Percentiles rank a stretch among this genome's conserved stretches.
Conservation (phyloP, 2,113 vertebrate genomes). For the Engraulis encrasicolus region DNA sequence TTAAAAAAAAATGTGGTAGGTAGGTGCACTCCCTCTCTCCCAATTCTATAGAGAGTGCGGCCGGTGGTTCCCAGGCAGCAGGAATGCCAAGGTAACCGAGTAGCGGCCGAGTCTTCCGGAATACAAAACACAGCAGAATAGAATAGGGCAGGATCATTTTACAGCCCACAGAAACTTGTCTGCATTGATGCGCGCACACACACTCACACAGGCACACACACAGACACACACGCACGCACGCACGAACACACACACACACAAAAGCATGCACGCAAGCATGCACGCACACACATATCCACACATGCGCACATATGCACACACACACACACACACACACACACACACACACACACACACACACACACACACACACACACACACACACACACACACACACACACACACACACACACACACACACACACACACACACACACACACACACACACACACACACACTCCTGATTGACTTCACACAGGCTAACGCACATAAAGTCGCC, state of each 20-base stretch:
- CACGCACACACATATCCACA: constrained; percentile 19
- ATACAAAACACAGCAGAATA: constrained; percentile 49
- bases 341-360: constrained; percentile 39
- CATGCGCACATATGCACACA: too few species aligned
- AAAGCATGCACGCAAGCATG: constrained; percentile 29
- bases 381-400: constrained; percentile 34
- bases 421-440: constrained; percentile 28
- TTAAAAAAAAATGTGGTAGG: constrained; percentile 10
- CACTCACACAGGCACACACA: constrained; percentile 36
- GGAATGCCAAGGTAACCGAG: constrained; percentile 68
- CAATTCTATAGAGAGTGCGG: constrained; percentile 59
- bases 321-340: constrained; percentile 22
- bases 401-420: constrained; percentile 42
- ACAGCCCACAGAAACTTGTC: constrained; percentile 38
- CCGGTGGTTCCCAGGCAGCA: constrained; percentile 69
- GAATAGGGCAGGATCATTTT: constrained; percentile 44
- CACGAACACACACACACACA: too few species aligned
- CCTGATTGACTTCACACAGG: too few species aligned
- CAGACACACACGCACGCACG: constrained; percentile 45
- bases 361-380: constrained; percentile 39
- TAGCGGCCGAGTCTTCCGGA: constrained; percentile 48
- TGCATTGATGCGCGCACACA: constrained; percentile 24
- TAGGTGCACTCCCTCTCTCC: constrained; percentile 15
- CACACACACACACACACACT: constrained; percentile 45
- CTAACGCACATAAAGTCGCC: constrained; percentile 24